These are phyloP conservation scores for Xerus inauris DNA, from an alignment of 2,113 vertebrate genomes.

Conservation along the genomic window DNA sequence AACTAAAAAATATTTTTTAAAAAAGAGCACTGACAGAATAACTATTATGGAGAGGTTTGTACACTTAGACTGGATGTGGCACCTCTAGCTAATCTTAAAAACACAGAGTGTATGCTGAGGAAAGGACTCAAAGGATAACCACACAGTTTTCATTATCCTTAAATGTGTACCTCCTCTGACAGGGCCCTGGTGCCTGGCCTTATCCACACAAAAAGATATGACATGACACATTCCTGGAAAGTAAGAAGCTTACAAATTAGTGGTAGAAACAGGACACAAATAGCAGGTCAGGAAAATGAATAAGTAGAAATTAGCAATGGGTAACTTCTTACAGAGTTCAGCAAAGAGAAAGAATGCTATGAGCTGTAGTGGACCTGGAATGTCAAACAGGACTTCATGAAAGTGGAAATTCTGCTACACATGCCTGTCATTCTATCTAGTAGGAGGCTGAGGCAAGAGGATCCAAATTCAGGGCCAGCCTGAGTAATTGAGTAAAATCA, in stretches of 20 bases:
- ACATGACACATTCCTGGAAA: not conserved
- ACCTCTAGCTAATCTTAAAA: not conserved
- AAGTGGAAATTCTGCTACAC: no score
- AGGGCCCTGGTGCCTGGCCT: not conserved
- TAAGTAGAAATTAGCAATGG: not conserved
- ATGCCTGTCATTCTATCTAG: no score
- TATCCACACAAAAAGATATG: not conserved
- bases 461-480: no score
- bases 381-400: not conserved
- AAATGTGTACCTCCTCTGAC: not conserved
- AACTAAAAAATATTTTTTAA: no score
- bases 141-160: not conserved
- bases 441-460: no score
- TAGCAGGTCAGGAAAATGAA: not conserved
- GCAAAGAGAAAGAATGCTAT: not conserved
- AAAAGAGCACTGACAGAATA: no score
- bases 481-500: no score
- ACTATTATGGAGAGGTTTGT: not conserved
- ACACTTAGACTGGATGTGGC: not conserved
- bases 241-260: not conserved
- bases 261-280: not conserved
- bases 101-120: not conserved
- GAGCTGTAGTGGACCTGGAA: not conserved
- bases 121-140: not conserved
- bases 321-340: not conserved